Percentiles rank a stretch among this genome's conserved stretches.
These are phyloP conservation scores for Sitta europaea DNA, from an alignment of 2,113 vertebrate species.

Conservation along the genomic window DNA sequence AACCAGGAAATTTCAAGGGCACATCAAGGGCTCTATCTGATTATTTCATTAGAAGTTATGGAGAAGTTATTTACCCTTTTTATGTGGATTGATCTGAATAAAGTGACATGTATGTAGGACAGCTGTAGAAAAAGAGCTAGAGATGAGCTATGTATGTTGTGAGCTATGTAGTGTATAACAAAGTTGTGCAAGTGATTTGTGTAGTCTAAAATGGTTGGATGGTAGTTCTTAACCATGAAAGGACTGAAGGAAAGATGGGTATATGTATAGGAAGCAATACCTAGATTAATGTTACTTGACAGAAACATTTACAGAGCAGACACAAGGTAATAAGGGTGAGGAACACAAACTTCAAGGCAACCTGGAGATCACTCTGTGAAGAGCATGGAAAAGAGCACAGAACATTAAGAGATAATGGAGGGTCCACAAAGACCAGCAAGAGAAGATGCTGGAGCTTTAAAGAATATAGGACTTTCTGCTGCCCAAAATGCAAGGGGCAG, in stretches of 20 bases:
- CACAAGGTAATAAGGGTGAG: background rate
- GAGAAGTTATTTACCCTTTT: background rate
- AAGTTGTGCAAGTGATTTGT: background rate
- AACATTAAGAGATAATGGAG: background rate
- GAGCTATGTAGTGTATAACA: background rate
- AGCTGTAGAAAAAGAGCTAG: background rate
- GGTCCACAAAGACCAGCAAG: background rate
- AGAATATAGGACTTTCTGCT: background rate
- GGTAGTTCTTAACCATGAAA: background rate
- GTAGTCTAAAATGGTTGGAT: background rate
- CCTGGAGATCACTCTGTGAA: background rate
- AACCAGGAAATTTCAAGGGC: background rate
- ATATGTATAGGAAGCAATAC: background rate
- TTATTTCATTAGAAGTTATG: background rate
- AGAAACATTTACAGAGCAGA: background rate
- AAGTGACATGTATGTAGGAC: background rate
- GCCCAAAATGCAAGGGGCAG: background rate
- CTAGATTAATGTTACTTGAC: background rate
- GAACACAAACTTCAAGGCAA: background rate
- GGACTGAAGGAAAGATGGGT: background rate
- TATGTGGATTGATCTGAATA: background rate
- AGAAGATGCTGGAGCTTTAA: background rate
- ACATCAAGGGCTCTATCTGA: background rate
- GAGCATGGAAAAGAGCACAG: background rate
- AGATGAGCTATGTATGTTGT: background rate